These are phyloP conservation scores for Trisateles emortualis DNA, from an alignment of 2,888 invertebrate genomes.

Conservation along the genomic window DNA sequence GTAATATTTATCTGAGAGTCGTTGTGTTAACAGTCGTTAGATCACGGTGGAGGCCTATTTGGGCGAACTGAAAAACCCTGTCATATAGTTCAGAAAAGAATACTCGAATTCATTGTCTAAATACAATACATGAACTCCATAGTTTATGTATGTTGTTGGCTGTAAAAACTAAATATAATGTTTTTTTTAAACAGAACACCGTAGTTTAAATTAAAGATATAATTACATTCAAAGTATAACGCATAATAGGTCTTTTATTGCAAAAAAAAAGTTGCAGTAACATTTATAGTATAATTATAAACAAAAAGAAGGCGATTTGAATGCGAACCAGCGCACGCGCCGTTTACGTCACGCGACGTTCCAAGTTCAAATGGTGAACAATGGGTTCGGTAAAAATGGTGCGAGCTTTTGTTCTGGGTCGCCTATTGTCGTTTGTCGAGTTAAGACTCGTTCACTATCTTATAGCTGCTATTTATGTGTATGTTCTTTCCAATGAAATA, in stretches of 20 bases:
- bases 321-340: constrained; percentile 81
- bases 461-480: constrained; percentile 23
- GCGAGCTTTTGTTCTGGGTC: constrained; percentile 80
- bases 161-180: too few relatives aligned
- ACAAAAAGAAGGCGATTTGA: constrained; percentile 71
- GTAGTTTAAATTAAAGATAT: too few relatives aligned
- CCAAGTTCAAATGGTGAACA: constrained; percentile 82
- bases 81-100: too few relatives aligned
- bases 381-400: constrained; percentile 79
- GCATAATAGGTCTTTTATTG: constrained; percentile 26
- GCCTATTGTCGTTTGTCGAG: constrained; percentile 68
- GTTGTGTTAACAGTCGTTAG: too few relatives aligned
- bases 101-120: too few relatives aligned
- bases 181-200: too few relatives aligned
- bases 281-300: constrained; percentile 65
- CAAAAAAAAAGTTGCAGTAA: constrained; percentile 46
- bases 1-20: too few relatives aligned
- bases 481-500: constrained; percentile 15
- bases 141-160: too few relatives aligned
- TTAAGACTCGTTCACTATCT: constrained; percentile 45
- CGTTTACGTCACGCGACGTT: constrained; percentile 78
- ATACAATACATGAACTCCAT: too few relatives aligned
- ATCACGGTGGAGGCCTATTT: too few relatives aligned
- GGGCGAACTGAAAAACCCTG: too few relatives aligned
- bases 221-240: constrained; percentile 21